phyloP scores from a whole-genome alignment of 1,140 invertebrate species.

The Pseudomyrmex flavicornis region DNA sequence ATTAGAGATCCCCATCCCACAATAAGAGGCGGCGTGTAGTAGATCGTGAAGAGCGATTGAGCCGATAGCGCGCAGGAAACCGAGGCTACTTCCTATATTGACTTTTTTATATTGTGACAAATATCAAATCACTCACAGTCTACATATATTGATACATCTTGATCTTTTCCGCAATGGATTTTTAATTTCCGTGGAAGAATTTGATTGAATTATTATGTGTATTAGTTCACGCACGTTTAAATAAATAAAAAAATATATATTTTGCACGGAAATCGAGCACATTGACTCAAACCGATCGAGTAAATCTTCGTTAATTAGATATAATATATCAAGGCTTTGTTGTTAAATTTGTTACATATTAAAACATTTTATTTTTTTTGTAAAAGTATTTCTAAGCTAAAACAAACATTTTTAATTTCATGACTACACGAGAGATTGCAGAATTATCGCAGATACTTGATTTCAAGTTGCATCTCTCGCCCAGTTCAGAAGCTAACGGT shows the following conservation, averaged over 20 bases:
- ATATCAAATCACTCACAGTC: background rate
- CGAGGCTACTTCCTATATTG: background rate
- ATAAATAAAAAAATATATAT: too few species aligned
- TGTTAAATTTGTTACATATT: too few species aligned
- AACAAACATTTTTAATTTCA: background rate
- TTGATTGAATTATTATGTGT: background rate
- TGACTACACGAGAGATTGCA: background rate
- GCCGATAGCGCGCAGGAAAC: background rate
- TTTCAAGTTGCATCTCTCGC: background rate
- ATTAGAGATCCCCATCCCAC: conserved; percentile 23
- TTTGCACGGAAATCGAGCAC: too few species aligned
- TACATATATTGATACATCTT: background rate
- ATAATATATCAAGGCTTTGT: too few species aligned
- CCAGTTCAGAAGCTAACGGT: conserved; percentile 51
- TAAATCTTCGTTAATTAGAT: too few species aligned
- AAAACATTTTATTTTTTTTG: too few species aligned
- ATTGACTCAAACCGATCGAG: too few species aligned
- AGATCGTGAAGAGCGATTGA: background rate
- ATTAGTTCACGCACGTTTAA: too few species aligned
- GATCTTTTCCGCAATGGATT: background rate
- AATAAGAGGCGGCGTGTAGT: background rate
- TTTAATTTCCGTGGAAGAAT: background rate
- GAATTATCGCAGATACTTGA: background rate
- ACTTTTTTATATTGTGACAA: background rate
- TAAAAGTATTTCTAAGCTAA: too few species aligned